Percentiles rank a stretch among this genome's conserved stretches.
Evolutionary conservation across 2,888 invertebrate genomes (phyloP).

Genomic region (Clepsis dumicolana): DNA sequence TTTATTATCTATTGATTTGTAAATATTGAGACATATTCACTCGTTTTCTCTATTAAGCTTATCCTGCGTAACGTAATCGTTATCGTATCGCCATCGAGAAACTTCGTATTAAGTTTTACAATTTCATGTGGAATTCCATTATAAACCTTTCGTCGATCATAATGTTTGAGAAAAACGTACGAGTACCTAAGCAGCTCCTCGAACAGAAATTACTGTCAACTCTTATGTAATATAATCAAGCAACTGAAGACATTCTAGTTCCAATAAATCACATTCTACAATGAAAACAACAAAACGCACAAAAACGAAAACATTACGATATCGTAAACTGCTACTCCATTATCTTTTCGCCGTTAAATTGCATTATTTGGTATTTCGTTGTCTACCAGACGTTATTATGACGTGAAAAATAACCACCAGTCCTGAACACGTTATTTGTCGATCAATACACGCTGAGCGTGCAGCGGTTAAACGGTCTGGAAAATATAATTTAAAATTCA

Average conservation of each 20-base stretch:
- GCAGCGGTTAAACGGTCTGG: slow-evolving; percentile 11
- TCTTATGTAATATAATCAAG: no score
- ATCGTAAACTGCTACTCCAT: slow-evolving; percentile 12
- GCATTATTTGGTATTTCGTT: slow-evolving; percentile 15
- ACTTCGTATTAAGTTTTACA: no score
- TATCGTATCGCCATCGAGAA: no score
- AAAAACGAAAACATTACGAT: slow-evolving; percentile 9
- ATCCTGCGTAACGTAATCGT: no score
- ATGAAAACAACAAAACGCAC: not conserved
- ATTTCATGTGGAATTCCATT: no score
- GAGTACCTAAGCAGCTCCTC: no score
- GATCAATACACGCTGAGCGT: slow-evolving; percentile 19
- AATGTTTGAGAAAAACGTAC: no score
- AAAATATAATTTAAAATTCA: slow-evolving; percentile 12
- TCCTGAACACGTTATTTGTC: slow-evolving; percentile 17
- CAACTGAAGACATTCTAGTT: not conserved
- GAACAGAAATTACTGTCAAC: no score
- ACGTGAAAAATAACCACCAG: slow-evolving; percentile 27
- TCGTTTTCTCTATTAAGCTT: no score
- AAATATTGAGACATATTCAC: no score
- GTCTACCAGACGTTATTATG: slow-evolving; percentile 21
- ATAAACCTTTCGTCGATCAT: no score
- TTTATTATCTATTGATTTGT: no score
- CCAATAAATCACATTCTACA: not conserved
- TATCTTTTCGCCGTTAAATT: slow-evolving; percentile 23